A percentile compares a stretch with the other conserved stretches of the same genome.
Conservation (phyloP, 2,888 invertebrate species). For the Argyresthia goedartella region DNA sequence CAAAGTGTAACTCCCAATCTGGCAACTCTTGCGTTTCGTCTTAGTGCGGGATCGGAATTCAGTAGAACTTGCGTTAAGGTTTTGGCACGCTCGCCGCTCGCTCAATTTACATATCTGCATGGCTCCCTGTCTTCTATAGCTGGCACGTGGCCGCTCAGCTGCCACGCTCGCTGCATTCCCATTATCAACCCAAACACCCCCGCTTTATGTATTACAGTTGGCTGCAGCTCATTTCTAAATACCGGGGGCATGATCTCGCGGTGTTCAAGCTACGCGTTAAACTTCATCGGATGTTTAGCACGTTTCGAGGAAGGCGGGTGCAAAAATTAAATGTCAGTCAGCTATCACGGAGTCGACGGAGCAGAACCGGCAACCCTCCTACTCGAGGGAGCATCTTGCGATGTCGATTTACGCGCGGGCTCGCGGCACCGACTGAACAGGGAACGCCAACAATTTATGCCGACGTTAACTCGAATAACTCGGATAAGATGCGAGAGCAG, state of each 20-base stretch:
- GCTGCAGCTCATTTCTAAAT: background rate
- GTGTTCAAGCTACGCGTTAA: too few relatives aligned
- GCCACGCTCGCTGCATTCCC: too few relatives aligned
- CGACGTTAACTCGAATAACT: constrained; percentile 33
- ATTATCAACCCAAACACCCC: too few relatives aligned
- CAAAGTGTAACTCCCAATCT: too few relatives aligned
- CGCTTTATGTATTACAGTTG: background rate
- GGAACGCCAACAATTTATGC: constrained; percentile 39
- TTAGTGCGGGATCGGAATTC: constrained; percentile 33
- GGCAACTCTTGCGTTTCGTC: constrained; percentile 29
- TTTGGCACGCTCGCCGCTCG: constrained; percentile 34
- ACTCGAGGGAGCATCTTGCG: constrained; percentile 29
- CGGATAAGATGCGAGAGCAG: constrained; percentile 1
- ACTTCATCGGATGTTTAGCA: too few relatives aligned
- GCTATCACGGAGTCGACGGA: constrained; percentile 44
- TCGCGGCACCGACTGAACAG: constrained; percentile 22
- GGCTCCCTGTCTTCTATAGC: constrained; percentile 27
- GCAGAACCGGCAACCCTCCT: constrained; percentile 35
- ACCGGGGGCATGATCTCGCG: background rate
- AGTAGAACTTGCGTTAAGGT: constrained; percentile 27
- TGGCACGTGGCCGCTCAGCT: constrained; percentile 31
- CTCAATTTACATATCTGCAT: constrained; percentile 49
- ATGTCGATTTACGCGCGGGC: constrained; percentile 32
- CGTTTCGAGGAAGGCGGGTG: constrained; percentile 18
- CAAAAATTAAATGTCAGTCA: constrained; percentile 57